Evolutionary conservation across 2,797 vertebrate species (phyloP), one percentile per base, ranked within the genome.

Genomic region (Danio choprae): DNA sequence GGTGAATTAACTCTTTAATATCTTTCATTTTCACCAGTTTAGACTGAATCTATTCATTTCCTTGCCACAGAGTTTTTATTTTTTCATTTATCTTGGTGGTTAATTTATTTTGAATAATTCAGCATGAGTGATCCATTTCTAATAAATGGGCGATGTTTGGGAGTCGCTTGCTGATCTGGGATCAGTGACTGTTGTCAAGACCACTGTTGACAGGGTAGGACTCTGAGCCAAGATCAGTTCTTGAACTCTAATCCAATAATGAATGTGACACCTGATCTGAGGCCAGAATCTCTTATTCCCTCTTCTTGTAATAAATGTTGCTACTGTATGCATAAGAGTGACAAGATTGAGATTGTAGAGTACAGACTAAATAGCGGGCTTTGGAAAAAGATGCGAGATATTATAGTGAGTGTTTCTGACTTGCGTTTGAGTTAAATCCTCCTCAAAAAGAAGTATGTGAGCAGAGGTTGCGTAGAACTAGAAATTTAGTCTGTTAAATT

Each of bases 401-500:
- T 38, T 36, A 51, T 13, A 41, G 56, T 22, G 9, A 55, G 59
- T 75, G 46, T 20, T 63, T 74, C 11, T 41, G 58, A 74, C 22
- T 62, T 46, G 60, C 65, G 48, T 83, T 79, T 68, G 44, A 55
- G 56, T 55, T 16, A 44, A 15, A 43, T 36, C 48, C 58, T 77
- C 36, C 16, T 56, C 1, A 64, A 75, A 48, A 50, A 59, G 22
- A 11, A 0, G 48, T 59, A 43, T 83, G 59, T 81, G 4, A 44
- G 36, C 12, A 4, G 53, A 63, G 40, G 74, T 13, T 16, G 53
- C 67, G 50, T 79, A 83, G 72, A 74, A 58, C 81, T 77, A 76
- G 16, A 64, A 74, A 68, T 55, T 15, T 80, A 63, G 67, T 77
- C 44, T 60, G 48, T 76, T 67, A 43, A 83, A 73, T 40, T 65